A percentile compares a stretch with the other conserved stretches of the same genome.
phyloP scores from a whole-genome alignment of 2,888 invertebrate genomes.

The Ceramica pisi region DNA sequence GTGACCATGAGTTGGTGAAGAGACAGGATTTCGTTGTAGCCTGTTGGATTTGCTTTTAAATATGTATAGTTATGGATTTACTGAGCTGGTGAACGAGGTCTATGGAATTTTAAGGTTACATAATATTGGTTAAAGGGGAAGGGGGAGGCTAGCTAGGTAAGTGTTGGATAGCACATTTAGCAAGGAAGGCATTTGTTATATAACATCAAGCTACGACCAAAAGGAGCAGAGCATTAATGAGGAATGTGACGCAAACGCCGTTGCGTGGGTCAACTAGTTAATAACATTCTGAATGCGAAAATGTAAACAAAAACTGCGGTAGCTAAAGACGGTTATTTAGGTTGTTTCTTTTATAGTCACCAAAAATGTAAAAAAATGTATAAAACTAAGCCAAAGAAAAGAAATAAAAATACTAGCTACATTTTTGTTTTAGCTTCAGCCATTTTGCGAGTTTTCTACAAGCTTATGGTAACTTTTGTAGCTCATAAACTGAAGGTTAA shows the following conservation, averaged over 20 bases:
- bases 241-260: too few relatives aligned
- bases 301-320: not conserved
- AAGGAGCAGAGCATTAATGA: too few relatives aligned
- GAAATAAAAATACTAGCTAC: not conserved
- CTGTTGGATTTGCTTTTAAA: not conserved
- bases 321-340: not conserved
- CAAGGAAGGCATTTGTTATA: too few relatives aligned
- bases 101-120: too few relatives aligned
- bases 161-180: too few relatives aligned
- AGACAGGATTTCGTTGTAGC: not conserved
- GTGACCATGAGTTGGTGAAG: conserved; percentile 30
- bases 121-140: too few relatives aligned
- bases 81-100: too few relatives aligned
- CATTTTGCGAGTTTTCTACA: not conserved
- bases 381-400: not conserved
- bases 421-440: conserved; percentile 6
- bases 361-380: not conserved
- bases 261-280: too few relatives aligned
- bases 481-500: conserved; percentile 7
- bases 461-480: not conserved
- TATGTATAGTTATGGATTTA: conserved; percentile 1
- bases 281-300: not conserved
- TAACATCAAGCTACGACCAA: too few relatives aligned
- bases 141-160: too few relatives aligned
- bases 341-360: not conserved